A percentile compares a stretch with the other conserved stretches of the same genome.
Evolutionary conservation across 2,113 vertebrate species (phyloP).

Genomic region (Ia io): DNA sequence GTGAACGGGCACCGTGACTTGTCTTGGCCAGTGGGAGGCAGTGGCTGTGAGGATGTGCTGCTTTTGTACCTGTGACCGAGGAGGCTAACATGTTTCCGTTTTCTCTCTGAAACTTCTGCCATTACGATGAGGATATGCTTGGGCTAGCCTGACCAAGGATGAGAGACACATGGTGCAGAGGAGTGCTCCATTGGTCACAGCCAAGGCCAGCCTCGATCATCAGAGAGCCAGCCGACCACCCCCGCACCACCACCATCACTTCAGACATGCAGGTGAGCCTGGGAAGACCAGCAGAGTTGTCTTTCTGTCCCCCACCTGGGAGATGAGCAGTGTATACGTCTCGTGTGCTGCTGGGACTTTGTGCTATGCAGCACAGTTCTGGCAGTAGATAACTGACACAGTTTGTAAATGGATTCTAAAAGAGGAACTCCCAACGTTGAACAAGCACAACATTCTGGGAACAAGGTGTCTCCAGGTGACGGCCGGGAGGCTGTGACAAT

Average conservation of each 20-base stretch:
- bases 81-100: neutral
- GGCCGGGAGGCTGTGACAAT: neutral
- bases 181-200: neutral
- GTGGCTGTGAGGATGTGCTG: neutral
- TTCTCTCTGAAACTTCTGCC: neutral
- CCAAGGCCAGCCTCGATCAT: neutral
- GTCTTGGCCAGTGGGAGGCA: neutral
- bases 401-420: neutral
- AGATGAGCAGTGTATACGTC: neutral
- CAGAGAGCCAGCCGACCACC: neutral
- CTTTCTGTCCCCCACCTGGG: neutral
- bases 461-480: neutral
- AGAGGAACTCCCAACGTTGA: neutral
- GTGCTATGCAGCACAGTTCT: neutral
- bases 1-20: neutral
- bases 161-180: neutral
- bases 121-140: neutral
- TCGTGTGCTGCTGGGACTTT: neutral
- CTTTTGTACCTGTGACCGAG: neutral
- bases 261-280: neutral
- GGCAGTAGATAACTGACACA: neutral
- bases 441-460: neutral
- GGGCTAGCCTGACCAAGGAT: neutral
- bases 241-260: too few species aligned
- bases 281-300: neutral